Evolutionary conservation across 2,888 invertebrate genomes (phyloP).

Genomic region (Epsilonema sp.): DNA sequence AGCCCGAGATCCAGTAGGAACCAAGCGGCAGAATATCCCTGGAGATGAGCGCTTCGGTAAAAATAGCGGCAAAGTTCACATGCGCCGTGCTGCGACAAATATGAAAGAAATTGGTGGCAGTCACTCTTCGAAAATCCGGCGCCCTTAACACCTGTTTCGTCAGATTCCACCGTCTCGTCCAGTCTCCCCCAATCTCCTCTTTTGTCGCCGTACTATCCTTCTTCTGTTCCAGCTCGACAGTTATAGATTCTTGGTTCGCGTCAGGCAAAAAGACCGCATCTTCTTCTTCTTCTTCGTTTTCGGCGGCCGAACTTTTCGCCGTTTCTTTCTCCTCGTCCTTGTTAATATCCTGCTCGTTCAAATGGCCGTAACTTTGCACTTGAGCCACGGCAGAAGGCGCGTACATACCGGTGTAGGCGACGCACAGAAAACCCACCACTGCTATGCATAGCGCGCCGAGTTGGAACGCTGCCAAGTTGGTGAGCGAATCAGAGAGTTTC

Average conservation of each 20-base stretch:
- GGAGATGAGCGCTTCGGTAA: constrained; percentile 14
- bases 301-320: too few relatives aligned
- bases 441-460: constrained; percentile 19
- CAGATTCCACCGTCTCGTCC: too few relatives aligned
- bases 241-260: too few relatives aligned
- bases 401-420: constrained; percentile 4
- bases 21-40: constrained; percentile 14
- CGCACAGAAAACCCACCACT: constrained; percentile 15
- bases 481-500: constrained; percentile 22
- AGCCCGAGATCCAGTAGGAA: constrained; percentile 12
- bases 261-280: too few relatives aligned
- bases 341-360: too few relatives aligned
- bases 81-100: constrained; percentile 14
- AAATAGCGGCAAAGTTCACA: constrained; percentile 17
- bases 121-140: constrained; percentile 3
- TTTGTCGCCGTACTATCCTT: too few relatives aligned
- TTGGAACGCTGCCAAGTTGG: constrained; percentile 27
- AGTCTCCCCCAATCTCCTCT: too few relatives aligned
- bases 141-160: background rate
- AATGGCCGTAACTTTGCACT: background rate
- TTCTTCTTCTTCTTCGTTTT: too few relatives aligned
- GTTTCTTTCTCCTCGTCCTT: too few relatives aligned
- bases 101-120: constrained; percentile 14
- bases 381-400: background rate
- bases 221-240: too few relatives aligned